Base-by-base conservation (phyloP, 2,113 vertebrate genomes). In the Carlito syrichta region DNA sequence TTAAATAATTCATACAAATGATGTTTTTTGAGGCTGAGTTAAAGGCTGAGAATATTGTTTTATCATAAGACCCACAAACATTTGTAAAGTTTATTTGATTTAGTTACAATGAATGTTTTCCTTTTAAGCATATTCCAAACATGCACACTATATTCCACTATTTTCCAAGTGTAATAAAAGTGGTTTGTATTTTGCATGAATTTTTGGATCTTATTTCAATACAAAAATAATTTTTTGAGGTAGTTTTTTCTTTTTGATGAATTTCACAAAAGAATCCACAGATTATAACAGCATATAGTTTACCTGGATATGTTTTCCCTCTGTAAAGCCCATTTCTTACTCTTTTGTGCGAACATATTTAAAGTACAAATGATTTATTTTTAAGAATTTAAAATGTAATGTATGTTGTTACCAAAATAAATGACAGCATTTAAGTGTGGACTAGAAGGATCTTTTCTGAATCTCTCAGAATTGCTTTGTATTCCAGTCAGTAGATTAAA, bases 401-500 rank as follows among this genome's bases (percentile, higher is more conserved):
- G 14, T 52, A 89, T 13, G 43, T 94, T 86, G 12, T 11, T 71
- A 60, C 73, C 58, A 76, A 58, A 87, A 35, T 94, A 91, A 87
- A 69, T 62, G 32, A 38, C 22, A 45, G 8, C 19, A 45, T 62
- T 79, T 48, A 86, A 91, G 38, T 90, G 19, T 94, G 25, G 69
- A 94, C 10, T 89, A 89, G n/a, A 88, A 68, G 91, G 40, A n/a
- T 88, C 96, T 96, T 97, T 98, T 97, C 89, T 92, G 54, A 95
- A 96, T 98, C 96, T 92, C 96, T 98, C 98, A 97, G 94, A 97
- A 97, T 96, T 94, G 35, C 95, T 98, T 96, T 98, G 97, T 97
- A 89, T 98, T 96, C 91, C 94, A 92, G 84, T 0, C 63, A 96
- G 95, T 94, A 73, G 96, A 96, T 92, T 97, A 97, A 98, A 98